phyloP scores from a whole-genome alignment of 2,797 vertebrate species.

The Allobates femoralis region DNA sequence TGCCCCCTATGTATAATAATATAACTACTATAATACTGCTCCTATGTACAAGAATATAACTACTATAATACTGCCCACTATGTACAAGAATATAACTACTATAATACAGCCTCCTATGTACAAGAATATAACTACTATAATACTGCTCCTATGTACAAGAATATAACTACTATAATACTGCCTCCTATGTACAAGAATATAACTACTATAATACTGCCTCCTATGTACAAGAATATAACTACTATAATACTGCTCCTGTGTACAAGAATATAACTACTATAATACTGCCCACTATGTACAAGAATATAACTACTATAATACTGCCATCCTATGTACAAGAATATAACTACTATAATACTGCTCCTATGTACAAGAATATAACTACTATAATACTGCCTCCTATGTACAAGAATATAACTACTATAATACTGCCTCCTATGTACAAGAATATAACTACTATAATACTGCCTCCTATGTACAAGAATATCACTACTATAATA shows the following conservation, averaged over 20 bases:
- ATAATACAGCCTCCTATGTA: neutral
- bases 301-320: too few species aligned
- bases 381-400: too few species aligned
- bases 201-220: neutral
- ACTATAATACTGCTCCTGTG: neutral
- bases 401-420: too few species aligned
- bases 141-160: neutral
- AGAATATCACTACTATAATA: too few species aligned
- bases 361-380: neutral
- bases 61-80: too few species aligned
- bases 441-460: neutral
- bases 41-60: neutral
- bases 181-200: too few species aligned
- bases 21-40: too few species aligned
- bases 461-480: neutral
- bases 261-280: neutral
- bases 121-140: neutral
- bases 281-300: too few species aligned
- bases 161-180: too few species aligned
- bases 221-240: neutral
- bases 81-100: too few species aligned
- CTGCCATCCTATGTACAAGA: neutral
- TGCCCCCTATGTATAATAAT: neutral
- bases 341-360: conserved; percentile 1
- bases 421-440: neutral